A percentile compares a stretch with the other conserved stretches of the same genome.
These are phyloP conservation scores for Melospiza georgiana DNA, from an alignment of 2,113 vertebrate species.

Conservation along the genomic window DNA sequence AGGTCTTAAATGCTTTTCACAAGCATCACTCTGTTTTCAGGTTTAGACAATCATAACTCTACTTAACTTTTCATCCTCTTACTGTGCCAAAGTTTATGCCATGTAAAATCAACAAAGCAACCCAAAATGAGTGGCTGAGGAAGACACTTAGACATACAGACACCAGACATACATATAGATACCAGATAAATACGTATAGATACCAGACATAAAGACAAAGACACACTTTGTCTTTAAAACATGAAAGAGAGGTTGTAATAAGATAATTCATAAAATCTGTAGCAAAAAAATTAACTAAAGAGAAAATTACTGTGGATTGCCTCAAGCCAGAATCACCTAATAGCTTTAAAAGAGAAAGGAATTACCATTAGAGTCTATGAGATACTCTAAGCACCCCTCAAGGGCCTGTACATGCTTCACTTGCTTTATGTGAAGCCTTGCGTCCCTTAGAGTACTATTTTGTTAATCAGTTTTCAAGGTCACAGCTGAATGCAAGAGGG, in stretches of 20 bases:
- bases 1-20: background rate
- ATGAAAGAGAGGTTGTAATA: background rate
- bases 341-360: conserved; percentile 36
- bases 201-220: background rate
- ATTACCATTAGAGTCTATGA: conserved; percentile 40
- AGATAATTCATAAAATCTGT: conserved; percentile 10
- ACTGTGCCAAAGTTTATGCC: background rate
- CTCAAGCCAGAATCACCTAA: conserved; percentile 26
- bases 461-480: conserved; percentile 56
- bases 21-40: background rate
- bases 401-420: conserved; percentile 35
- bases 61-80: background rate
- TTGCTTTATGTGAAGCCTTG: conserved; percentile 37
- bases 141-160: background rate
- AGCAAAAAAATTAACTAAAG: conserved; percentile 31
- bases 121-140: background rate
- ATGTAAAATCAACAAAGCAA: background rate
- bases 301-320: background rate
- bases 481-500: background rate
- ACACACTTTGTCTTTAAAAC: background rate
- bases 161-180: background rate
- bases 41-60: background rate
- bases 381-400: conserved; percentile 36
- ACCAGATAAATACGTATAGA: background rate
- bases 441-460: background rate